These are phyloP conservation scores for Sparus aurata DNA, from an alignment of 2,797 vertebrate genomes.

Conservation along the genomic window DNA sequence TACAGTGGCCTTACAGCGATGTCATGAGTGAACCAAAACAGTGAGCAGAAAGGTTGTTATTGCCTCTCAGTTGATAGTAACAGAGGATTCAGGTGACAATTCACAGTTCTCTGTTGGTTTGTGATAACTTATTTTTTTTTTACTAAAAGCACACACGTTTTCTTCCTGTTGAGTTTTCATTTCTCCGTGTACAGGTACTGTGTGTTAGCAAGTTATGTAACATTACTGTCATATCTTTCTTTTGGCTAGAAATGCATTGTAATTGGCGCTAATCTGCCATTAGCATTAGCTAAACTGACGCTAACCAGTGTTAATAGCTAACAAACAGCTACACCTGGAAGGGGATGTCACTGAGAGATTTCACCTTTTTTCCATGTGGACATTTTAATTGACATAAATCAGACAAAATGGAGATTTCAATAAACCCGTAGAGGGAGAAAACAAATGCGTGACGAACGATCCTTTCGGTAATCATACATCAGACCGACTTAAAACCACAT, in stretches of 20 bases:
- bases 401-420: background rate
- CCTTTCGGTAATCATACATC: conserved; percentile 7
- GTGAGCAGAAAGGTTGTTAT: background rate
- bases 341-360: background rate
- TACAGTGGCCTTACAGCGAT: background rate
- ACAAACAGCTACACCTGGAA: too few species aligned
- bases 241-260: too few species aligned
- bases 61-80: background rate
- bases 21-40: background rate
- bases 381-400: background rate
- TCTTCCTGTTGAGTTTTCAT: too few species aligned
- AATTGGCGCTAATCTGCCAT: too few species aligned
- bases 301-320: too few species aligned
- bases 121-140: background rate
- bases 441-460: conserved; percentile 16
- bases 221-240: too few species aligned
- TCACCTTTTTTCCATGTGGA: background rate
- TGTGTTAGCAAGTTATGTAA: too few species aligned
- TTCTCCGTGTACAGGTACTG: too few species aligned
- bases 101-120: background rate
- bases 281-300: too few species aligned
- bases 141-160: too few species aligned
- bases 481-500: conserved; percentile 13
- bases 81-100: background rate
- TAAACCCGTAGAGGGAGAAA: background rate